These are phyloP conservation scores for Hafferia zeledoni DNA, from an alignment of 2,797 vertebrate genomes.

Conservation along the genomic window DNA sequence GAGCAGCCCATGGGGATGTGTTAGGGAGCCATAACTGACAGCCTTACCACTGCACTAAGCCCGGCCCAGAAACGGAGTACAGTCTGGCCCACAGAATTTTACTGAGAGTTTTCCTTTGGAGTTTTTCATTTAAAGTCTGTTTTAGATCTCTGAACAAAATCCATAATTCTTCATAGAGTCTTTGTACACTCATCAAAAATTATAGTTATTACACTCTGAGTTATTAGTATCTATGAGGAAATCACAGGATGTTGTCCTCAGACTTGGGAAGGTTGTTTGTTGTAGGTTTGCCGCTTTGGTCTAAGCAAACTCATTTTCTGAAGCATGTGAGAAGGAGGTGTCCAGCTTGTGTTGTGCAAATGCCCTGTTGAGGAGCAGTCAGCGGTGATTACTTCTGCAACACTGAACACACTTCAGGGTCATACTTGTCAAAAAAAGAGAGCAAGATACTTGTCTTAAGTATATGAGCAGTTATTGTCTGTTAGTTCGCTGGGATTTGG, in stretches of 20 bases:
- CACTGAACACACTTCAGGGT: not conserved
- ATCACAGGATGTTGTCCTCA: not conserved
- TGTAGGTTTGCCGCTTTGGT: not conserved
- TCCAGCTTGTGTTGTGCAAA: not conserved
- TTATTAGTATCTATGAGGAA: not conserved
- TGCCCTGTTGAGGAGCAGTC: not conserved
- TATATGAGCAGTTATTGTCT: not conserved
- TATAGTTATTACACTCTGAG: not conserved
- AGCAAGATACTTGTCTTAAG: not conserved
- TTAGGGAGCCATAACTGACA: constrained; percentile 24
- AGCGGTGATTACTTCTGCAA: not conserved
- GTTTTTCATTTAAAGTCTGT: not conserved
- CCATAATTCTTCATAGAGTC: not conserved
- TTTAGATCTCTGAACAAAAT: not conserved
- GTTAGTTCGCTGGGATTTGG: not conserved
- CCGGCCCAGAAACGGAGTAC: not conserved
- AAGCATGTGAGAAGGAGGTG: not conserved
- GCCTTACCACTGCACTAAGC: not conserved
- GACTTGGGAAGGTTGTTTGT: not conserved
- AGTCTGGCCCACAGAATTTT: not conserved
- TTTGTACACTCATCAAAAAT: not conserved
- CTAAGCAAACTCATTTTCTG: not conserved
- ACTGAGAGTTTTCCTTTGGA: not conserved
- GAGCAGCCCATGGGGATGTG: constrained; percentile 33
- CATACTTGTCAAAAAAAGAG: not conserved